These are phyloP conservation scores for Metallyticus violacea DNA, from an alignment of 2,888 invertebrate species.

Conservation along the genomic window DNA sequence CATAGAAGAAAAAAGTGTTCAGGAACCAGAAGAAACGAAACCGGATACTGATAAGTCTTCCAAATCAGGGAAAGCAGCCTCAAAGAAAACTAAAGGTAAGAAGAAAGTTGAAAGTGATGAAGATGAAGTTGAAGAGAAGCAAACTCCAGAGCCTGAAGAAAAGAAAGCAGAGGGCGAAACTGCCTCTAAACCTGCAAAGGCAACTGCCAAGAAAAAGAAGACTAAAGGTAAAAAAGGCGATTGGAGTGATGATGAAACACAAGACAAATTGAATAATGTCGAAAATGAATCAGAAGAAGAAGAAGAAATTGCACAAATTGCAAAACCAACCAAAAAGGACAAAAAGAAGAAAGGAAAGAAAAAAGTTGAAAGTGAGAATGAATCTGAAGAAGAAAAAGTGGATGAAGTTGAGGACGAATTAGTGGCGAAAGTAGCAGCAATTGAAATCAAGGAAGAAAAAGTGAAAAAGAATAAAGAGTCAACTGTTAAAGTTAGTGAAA, in stretches of 20 bases:
- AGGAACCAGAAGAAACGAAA: constrained; percentile 20
- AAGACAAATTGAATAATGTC: constrained; percentile 6
- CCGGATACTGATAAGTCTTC: constrained; percentile 23
- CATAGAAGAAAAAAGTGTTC: constrained; percentile 24
- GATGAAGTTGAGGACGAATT: constrained; percentile 31
- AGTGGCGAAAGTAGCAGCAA: constrained; percentile 22
- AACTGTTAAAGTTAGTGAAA: constrained; percentile 30
- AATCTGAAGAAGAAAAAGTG: constrained; percentile 44
- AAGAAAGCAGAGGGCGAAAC: constrained; percentile 1
- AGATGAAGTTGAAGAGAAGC: constrained; percentile 1
- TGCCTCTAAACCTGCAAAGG: background rate
- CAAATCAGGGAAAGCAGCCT: constrained; percentile 21
- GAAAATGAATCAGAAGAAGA: constrained; percentile 38
- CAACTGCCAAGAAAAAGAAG: constrained; percentile 11
- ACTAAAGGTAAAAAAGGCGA: constrained; percentile 25
- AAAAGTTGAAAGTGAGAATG: constrained; percentile 34
- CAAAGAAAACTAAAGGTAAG: constrained; percentile 27
- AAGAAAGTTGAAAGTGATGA: constrained; percentile 29
- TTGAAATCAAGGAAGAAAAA: constrained; percentile 25
- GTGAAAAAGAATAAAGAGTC: constrained; percentile 29
- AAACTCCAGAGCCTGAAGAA: constrained; percentile 12
- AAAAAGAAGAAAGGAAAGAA: constrained; percentile 5
- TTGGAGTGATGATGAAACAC: constrained; percentile 21
- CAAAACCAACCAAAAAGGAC: background rate
- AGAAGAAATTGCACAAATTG: constrained; percentile 51